phyloP scores from a whole-genome alignment of 2,888 invertebrate species.

The Gerosis bhagava region DNA sequence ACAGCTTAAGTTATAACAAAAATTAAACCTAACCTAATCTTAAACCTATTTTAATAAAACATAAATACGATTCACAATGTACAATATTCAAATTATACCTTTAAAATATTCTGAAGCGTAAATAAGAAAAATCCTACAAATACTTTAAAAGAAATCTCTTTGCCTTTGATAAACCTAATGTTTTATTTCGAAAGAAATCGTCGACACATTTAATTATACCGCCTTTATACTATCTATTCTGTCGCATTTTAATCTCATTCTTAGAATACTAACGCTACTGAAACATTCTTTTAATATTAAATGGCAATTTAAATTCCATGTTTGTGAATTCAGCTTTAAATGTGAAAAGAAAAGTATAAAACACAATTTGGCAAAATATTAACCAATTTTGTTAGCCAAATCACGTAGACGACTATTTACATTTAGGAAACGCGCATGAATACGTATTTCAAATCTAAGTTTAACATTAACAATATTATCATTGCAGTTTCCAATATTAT shows the following conservation, averaged over 20 bases:
- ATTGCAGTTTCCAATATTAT: too few relatives aligned
- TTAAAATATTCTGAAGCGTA: too few relatives aligned
- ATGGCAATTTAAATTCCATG: slow-evolving; percentile 8
- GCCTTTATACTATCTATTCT: not conserved
- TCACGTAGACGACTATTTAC: slow-evolving; percentile 30
- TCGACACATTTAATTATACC: slow-evolving; percentile 11
- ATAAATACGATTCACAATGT: too few relatives aligned
- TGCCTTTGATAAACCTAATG: too few relatives aligned
- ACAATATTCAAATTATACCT: too few relatives aligned
- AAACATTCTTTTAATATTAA: not conserved
- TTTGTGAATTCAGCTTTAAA: not conserved
- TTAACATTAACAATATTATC: too few relatives aligned
- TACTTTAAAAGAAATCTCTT: not conserved
- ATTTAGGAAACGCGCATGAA: slow-evolving; percentile 32
- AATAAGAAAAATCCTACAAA: too few relatives aligned
- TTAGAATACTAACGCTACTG: not conserved
- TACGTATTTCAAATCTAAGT: slow-evolving; percentile 27
- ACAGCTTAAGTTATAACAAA: too few relatives aligned
- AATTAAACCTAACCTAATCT: too few relatives aligned
- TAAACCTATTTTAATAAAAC: too few relatives aligned
- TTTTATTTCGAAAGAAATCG: slow-evolving; percentile 2
- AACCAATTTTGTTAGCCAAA: too few relatives aligned
- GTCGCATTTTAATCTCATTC: slow-evolving; percentile 3
- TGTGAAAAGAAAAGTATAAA: slow-evolving; percentile 6
- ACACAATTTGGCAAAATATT: too few relatives aligned